Conservation (phyloP, 2,797 vertebrate genomes). For the Spizella passerina region DNA sequence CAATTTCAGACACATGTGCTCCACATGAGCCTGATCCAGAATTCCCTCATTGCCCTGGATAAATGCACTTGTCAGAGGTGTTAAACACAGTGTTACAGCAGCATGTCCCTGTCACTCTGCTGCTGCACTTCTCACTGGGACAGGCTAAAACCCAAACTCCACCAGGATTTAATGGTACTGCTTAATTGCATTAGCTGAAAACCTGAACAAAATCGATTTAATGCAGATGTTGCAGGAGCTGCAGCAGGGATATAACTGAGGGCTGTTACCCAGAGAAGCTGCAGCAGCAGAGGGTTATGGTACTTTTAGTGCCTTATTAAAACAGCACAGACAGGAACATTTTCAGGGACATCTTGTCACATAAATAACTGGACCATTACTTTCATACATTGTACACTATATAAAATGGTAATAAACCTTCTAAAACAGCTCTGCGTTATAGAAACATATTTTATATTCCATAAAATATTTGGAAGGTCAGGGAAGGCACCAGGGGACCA, state of each 20-base stretch:
- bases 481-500: background rate
- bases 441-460: constrained; percentile 18
- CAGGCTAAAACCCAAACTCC: background rate
- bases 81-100: rapidly evolving
- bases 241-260: background rate
- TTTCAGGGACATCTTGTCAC: constrained; percentile 14
- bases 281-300: background rate
- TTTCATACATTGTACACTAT: background rate
- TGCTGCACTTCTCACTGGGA: background rate
- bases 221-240: background rate
- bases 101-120: background rate
- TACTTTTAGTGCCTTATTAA: constrained; percentile 36
- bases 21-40: rapidly evolving
- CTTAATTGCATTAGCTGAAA: background rate
- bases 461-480: background rate
- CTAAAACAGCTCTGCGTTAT: background rate
- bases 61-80: rapidly evolving
- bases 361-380: constrained; percentile 58
- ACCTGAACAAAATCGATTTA: background rate
- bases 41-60: background rate
- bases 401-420: constrained; percentile 58
- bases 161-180: background rate
- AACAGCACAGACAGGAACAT: background rate
- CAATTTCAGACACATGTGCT: rapidly evolving
- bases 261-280: background rate